phyloP scores from a whole-genome alignment of 2,113 vertebrate species.

The Symphodus melops region DNA sequence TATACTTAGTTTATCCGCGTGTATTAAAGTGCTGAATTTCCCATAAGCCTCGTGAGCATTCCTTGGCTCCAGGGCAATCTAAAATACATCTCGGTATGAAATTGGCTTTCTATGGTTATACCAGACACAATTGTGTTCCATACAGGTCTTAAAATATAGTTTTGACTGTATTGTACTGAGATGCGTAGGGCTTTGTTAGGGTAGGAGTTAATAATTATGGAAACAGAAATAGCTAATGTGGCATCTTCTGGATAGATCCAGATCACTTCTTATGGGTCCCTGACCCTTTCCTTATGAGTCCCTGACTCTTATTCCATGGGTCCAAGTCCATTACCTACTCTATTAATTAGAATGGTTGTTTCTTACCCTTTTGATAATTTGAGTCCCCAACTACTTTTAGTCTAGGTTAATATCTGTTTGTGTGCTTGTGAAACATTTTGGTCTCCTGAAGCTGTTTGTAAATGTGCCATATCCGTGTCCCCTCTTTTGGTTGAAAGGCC shows the following conservation, averaged over 20 bases:
- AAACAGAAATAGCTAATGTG: background rate
- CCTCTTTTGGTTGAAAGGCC: no score
- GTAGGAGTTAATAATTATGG: background rate
- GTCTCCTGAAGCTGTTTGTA: no score
- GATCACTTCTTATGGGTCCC: no score
- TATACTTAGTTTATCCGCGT: constrained; percentile 5
- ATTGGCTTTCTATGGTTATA: constrained; percentile 18
- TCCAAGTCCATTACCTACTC: no score
- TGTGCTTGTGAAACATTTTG: no score
- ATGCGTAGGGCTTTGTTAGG: background rate
- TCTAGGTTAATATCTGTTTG: no score
- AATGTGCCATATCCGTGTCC: no score
- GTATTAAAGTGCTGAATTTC: constrained; percentile 13
- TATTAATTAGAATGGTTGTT: no score
- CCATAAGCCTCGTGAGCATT: constrained; percentile 1
- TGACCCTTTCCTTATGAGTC: no score
- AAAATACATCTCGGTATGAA: constrained; percentile 29
- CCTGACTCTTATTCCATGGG: no score
- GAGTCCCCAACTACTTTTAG: no score
- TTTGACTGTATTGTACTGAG: background rate
- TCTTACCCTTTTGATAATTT: no score
- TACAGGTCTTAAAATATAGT: background rate
- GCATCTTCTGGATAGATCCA: background rate
- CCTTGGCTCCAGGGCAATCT: constrained; percentile 13
- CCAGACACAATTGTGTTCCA: background rate